Base-by-base conservation (phyloP, 92 coral and sea anemone species). In the Isaurus tuberculatus region DNA sequence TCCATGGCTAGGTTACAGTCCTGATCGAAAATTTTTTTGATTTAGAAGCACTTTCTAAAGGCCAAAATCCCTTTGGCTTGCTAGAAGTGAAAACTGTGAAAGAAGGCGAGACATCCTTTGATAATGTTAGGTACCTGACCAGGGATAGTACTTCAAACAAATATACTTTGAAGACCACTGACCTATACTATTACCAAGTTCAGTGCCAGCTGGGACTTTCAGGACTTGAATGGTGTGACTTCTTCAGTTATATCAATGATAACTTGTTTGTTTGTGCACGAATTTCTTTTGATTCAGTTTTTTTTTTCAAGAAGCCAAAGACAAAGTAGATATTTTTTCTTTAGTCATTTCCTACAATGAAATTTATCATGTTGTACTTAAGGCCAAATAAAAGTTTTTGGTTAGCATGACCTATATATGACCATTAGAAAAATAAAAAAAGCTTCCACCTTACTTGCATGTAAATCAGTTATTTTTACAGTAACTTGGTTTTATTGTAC, bases 1-100 rank as follows among this genome's bases (percentile, higher is more conserved):
- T 29, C 95, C 92, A 63, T 91, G 92, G 90, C 67, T 91, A 4
- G 92, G 95, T 1, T 91, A 85, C 57, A 66, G 75, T 44, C 88
- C 94, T 6, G 90, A 85, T 78, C 19, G 88, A 15, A 88, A 73
- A 30, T 87, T 83, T 0, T n/a, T 83, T 73, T 83, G 84, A 82
- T 37, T 15, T 87, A 15, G 87, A 87, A 5, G 84, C 80, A 16
- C 16, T 27, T 7, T 17, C 4, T 20, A 49, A 46, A 40, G 75
- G 83, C 29, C 42, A 64, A 25, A 71, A 61, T 15, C 90, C 83
- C 15, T 87, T 87, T 87, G 90, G 90, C 0, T 29, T 86, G 46
- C 70, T 86, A 8, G 79, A 86, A 58, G 31, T 86, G 0, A 86
- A 80, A 37, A 86, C 71, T 72, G 87, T 87, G 4, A 87, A 87